These are phyloP conservation scores for Peromyscus californicus DNA, from an alignment of 2,113 vertebrate genomes.

Conservation along the genomic window DNA sequence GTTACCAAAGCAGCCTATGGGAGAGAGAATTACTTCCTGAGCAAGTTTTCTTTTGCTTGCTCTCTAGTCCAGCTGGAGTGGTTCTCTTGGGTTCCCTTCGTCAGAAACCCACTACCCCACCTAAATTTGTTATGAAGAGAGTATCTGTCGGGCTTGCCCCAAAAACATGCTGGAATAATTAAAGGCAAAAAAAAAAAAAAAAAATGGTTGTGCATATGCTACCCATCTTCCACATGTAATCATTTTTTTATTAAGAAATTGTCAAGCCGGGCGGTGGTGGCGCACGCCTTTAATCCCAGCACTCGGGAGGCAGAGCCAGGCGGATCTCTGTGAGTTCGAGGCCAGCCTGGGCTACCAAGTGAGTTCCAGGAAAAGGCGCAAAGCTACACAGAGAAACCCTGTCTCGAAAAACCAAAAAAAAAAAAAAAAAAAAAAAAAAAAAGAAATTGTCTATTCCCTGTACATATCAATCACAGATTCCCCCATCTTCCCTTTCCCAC, in stretches of 20 bases:
- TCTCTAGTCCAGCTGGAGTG: slow-evolving; percentile 76
- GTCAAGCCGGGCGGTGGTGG: too few species aligned
- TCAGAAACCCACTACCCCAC: slow-evolving; percentile 59
- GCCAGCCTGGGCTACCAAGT: too few species aligned
- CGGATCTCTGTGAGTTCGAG: too few species aligned
- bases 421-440: too few species aligned
- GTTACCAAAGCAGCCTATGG: not conserved
- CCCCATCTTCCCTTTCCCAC: too few species aligned
- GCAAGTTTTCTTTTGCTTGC: slow-evolving; percentile 27
- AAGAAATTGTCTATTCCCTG: too few species aligned
- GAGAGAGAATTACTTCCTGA: not conserved
- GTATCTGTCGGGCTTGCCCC: not conserved
- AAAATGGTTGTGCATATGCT: not conserved
- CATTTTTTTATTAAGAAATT: not conserved
- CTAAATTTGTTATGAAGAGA: not conserved
- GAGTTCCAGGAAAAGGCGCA: too few species aligned
- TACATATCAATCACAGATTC: too few species aligned
- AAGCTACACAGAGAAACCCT: too few species aligned
- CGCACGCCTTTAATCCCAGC: too few species aligned
- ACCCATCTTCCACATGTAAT: slow-evolving; percentile 18
- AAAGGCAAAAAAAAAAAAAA: not conserved
- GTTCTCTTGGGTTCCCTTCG: slow-evolving; percentile 60
- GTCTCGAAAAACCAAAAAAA: too few species aligned
- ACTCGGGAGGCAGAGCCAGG: too few species aligned
- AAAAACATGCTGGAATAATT: slow-evolving; percentile 21